phyloP scores from a whole-genome alignment of 2,888 invertebrate genomes.

The Dryobotodes eremita region DNA sequence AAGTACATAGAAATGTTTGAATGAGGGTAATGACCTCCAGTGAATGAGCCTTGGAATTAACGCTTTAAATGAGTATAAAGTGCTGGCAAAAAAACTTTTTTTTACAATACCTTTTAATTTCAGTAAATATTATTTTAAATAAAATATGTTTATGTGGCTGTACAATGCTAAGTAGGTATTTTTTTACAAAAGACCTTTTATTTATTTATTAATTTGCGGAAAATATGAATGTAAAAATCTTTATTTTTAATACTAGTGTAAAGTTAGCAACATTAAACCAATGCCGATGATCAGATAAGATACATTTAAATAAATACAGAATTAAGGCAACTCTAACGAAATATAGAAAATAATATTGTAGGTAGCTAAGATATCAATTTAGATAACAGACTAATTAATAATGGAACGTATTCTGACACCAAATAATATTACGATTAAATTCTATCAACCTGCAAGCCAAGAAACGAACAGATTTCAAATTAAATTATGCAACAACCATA shows the following conservation, averaged over 20 bases:
- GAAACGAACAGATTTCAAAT: constrained; percentile 1
- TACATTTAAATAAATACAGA: not conserved
- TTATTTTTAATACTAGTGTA: not conserved
- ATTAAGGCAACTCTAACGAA: not conserved
- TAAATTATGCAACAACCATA: constrained; percentile 13
- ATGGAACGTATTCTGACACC: not conserved
- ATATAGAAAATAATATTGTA: not conserved
- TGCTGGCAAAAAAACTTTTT: not conserved
- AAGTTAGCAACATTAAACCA: not conserved
- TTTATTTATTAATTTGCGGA: not conserved
- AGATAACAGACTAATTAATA: constrained; percentile 9
- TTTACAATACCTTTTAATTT: not conserved
- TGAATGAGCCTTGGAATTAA: constrained; percentile 14
- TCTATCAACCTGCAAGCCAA: not conserved
- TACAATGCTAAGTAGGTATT: not conserved
- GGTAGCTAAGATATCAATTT: not conserved
- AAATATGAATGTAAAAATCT: not conserved
- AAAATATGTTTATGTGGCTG: not conserved
- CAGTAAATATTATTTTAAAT: not conserved
- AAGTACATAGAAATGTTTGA: constrained; percentile 26
- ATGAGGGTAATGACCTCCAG: constrained; percentile 26
- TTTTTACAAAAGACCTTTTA: not conserved
- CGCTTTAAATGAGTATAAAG: constrained; percentile 12
- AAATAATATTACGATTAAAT: not conserved
- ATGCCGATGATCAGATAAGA: not conserved